Evolutionary conservation across 2,113 vertebrate species (phyloP).

Genomic region (Cinclus cinclus): DNA sequence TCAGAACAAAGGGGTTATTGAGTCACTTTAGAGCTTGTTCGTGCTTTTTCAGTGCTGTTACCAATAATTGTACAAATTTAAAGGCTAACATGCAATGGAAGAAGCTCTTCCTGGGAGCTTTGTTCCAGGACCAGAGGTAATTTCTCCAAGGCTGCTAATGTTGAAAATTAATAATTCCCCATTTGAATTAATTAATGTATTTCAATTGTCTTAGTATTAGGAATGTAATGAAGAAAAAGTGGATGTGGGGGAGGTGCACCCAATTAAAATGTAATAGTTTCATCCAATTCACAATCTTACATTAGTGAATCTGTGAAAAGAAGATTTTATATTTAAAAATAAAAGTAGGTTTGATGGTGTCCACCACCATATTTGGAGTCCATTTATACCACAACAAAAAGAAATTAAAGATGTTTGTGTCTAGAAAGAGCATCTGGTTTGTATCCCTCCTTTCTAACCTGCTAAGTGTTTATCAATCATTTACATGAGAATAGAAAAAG

Average conservation of each 20-base stretch:
- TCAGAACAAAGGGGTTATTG: background rate
- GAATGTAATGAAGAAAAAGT: constrained; percentile 28
- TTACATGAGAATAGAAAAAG: background rate
- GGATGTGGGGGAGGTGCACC: background rate
- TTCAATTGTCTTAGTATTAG: constrained; percentile 10
- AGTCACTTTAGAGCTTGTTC: background rate
- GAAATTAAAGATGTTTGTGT: background rate
- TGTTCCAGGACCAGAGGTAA: background rate
- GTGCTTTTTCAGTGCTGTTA: background rate
- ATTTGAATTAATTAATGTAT: constrained; percentile 54
- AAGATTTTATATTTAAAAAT: background rate
- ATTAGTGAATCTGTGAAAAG: background rate
- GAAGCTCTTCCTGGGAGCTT: background rate
- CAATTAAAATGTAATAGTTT: constrained; percentile 49
- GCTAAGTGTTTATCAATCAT: background rate
- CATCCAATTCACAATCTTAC: background rate
- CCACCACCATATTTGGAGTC: background rate
- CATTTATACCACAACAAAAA: background rate
- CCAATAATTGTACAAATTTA: background rate
- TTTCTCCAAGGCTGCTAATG: constrained; percentile 4
- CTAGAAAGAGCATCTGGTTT: background rate
- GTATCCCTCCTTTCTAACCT: background rate
- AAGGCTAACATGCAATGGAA: background rate
- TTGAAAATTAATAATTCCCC: constrained; percentile 53
- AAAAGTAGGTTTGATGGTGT: background rate